Conservation (phyloP, 1,140 invertebrate species). For the Drosophila lacteicornis region DNA sequence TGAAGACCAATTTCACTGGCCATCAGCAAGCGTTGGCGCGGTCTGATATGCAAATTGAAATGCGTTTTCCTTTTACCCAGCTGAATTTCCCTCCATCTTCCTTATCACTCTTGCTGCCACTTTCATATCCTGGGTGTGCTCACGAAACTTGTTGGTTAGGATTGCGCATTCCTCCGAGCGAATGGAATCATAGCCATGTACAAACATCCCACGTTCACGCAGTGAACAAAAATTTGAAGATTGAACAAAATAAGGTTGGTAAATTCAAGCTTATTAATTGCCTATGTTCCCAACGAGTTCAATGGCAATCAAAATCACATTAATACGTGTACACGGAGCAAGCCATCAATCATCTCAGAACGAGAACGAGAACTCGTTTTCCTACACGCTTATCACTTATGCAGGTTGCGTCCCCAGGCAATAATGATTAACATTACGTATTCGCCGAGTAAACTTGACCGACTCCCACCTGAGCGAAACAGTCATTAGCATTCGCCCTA, state of each 20-base stretch:
- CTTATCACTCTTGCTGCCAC: background rate
- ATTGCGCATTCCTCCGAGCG: background rate
- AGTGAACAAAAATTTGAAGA: background rate
- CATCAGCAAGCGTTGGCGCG: constrained; percentile 30
- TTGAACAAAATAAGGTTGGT: constrained; percentile 1
- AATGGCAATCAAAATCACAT: constrained; percentile 4
- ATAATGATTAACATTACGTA: constrained; percentile 49
- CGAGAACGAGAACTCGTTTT: background rate
- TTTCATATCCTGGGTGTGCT: background rate
- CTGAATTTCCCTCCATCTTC: background rate
- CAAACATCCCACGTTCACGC: constrained; percentile 17
- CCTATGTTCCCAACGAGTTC: background rate
- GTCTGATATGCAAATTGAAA: constrained; percentile 76
- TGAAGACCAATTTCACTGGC: constrained; percentile 37
- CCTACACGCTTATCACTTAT: constrained; percentile 25
- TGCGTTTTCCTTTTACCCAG: constrained; percentile 48
- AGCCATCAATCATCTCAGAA: constrained; percentile 31
- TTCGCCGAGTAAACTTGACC: constrained; percentile 18
- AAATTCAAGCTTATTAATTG: background rate
- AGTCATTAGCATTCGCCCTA: constrained; percentile 48
- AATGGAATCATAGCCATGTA: constrained; percentile 1
- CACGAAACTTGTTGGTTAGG: background rate
- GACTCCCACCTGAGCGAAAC: constrained; percentile 49
- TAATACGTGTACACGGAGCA: background rate
- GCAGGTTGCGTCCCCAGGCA: constrained; percentile 6